phyloP scores from a whole-genome alignment of 2,888 invertebrate genomes.

The Esperia sulphurella region DNA sequence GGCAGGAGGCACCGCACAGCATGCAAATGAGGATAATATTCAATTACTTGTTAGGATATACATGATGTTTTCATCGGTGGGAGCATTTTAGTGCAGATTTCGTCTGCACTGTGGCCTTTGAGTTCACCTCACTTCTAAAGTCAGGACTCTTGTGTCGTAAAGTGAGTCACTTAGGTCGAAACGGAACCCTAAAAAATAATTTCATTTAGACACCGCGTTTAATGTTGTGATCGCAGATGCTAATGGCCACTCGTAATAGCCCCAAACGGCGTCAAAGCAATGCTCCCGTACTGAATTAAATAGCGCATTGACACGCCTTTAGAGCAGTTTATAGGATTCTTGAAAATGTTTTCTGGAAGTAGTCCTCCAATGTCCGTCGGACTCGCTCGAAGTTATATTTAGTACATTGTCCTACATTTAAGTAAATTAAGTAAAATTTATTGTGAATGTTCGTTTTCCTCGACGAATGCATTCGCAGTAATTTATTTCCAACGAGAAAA shows the following conservation, averaged over 20 bases:
- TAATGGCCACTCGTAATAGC: conserved; percentile 9
- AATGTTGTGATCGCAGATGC: conserved; percentile 3
- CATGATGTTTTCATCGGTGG: too few relatives aligned
- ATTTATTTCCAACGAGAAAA: too few relatives aligned
- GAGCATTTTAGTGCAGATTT: not conserved
- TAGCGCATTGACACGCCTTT: conserved; percentile 19
- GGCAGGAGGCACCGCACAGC: too few relatives aligned
- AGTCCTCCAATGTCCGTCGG: conserved; percentile 2
- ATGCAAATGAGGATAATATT: too few relatives aligned
- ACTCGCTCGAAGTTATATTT: conserved; percentile 10
- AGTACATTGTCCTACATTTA: conserved; percentile 14
- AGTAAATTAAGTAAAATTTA: too few relatives aligned
- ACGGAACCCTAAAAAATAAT: conserved; percentile 3
- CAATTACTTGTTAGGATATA: too few relatives aligned
- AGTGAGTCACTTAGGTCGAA: not conserved
- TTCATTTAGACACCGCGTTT: not conserved
- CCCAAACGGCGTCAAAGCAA: not conserved
- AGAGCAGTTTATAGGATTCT: conserved; percentile 20
- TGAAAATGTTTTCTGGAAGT: conserved; percentile 14
- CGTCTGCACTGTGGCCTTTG: too few relatives aligned
- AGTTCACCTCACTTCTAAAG: not conserved
- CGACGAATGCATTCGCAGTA: too few relatives aligned
- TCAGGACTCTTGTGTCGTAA: too few relatives aligned
- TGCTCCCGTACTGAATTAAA: conserved; percentile 9
- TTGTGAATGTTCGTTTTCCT: too few relatives aligned